phyloP scores from a whole-genome alignment of 92 coral and sea anemone species.

The Scolanthus callimorphus region DNA sequence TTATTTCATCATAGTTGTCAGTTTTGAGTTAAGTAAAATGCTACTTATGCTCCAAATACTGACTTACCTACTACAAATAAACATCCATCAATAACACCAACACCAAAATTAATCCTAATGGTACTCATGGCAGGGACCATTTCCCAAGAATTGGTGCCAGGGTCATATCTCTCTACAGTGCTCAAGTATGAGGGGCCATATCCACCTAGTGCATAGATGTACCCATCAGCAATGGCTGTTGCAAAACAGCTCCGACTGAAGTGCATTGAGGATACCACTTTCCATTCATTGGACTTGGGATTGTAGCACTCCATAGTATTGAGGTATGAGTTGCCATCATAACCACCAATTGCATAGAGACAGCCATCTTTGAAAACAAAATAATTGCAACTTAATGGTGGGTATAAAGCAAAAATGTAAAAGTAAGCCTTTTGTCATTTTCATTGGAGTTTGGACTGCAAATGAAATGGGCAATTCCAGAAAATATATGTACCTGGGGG shows the following conservation, averaged over 20 bases:
- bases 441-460: no score
- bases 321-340: slow-evolving; percentile 79
- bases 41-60: no score
- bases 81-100: slow-evolving; percentile 72
- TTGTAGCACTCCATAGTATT: slow-evolving; percentile 84
- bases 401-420: no score
- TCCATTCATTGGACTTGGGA: slow-evolving; percentile 76
- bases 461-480: no score
- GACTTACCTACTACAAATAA: slow-evolving; percentile 88
- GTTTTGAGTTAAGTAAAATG: no score
- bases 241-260: slow-evolving; percentile 95
- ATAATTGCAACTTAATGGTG: no score
- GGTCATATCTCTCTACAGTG: slow-evolving; percentile 87
- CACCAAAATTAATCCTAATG: slow-evolving; percentile 86
- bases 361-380: no score
- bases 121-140: slow-evolving; percentile 95
- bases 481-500: no score
- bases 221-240: slow-evolving; percentile 82
- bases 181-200: slow-evolving; percentile 86
- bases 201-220: slow-evolving; percentile 87
- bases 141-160: slow-evolving; percentile 73
- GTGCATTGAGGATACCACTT: slow-evolving; percentile 72
- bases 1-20: no score
- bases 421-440: no score
- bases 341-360: slow-evolving; percentile 82